Evolutionary conservation across 1,140 invertebrate genomes (phyloP).

Genomic region (Drosophila ambigua): DNA sequence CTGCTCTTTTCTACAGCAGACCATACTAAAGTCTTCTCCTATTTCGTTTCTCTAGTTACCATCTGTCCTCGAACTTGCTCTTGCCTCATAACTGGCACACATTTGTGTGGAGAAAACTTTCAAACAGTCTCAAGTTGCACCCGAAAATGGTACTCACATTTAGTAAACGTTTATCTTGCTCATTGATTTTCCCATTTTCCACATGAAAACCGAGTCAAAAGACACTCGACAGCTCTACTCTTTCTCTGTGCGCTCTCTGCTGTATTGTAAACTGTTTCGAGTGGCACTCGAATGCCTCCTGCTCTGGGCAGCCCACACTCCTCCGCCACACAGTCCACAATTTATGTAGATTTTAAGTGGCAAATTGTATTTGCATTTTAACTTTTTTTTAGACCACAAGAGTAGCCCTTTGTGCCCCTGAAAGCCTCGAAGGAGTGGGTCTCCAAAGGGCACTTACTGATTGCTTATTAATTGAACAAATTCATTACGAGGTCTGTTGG

Average conservation of each 20-base stretch:
- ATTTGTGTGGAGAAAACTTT: conserved; percentile 15
- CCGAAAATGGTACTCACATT: conserved; percentile 39
- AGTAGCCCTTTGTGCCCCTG: conserved; percentile 46
- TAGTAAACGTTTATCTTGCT: conserved; percentile 52
- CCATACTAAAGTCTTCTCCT: too few species aligned
- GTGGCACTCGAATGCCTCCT: conserved; percentile 50
- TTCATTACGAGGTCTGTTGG: conserved; percentile 10
- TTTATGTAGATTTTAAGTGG: conserved; percentile 79
- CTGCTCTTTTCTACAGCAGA: too few species aligned
- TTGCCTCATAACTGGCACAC: conserved; percentile 7
- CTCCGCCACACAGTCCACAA: conserved; percentile 32
- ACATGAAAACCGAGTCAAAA: conserved; percentile 20
- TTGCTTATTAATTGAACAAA: conserved; percentile 61
- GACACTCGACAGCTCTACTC: conserved; percentile 12
- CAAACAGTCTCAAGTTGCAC: background rate
- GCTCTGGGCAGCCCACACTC: conserved; percentile 16
- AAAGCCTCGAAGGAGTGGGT: background rate
- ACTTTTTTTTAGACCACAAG: conserved; percentile 68
- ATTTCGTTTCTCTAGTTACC: too few species aligned
- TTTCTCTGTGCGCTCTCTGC: conserved; percentile 13
- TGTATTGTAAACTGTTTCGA: conserved; percentile 70
- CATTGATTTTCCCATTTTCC: conserved; percentile 49
- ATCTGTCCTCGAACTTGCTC: too few species aligned
- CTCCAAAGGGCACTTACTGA: conserved; percentile 36
- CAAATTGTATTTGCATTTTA: conserved; percentile 80